Evolutionary conservation across 2,797 vertebrate genomes (phyloP), one percentile per base, ranked within the genome.

Genomic region (Philypnodon macrostomus): DNA sequence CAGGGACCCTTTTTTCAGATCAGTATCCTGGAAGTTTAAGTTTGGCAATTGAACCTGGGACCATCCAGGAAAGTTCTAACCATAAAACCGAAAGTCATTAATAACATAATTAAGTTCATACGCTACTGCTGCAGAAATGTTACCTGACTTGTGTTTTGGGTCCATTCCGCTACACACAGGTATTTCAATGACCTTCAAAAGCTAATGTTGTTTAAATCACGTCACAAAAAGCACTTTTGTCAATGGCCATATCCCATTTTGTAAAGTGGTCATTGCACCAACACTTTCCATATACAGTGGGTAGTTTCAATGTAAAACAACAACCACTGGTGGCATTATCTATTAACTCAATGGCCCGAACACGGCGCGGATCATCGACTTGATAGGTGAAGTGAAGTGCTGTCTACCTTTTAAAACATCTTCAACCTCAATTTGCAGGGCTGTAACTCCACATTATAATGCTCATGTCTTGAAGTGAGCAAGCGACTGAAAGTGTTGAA

Each of bases 321-420:
- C 62, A n/a, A 63, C 27, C 34, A 24, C 40, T 39, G 47, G 40
- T 13, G 50, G 29, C 26, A 1, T 35, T 33, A 53, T 64, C 47
- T 53, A 54, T 60, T 50, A 62, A 63, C 44, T 57, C 64, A 82
- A 47, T 68, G 62, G 53, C 58, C 54, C 23, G 3, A 37, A 33
- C 56, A 36, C 5, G 4, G 15, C 33, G 38, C 73, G 61, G 63
- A 44, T 54, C 63, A 63, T 77, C 67, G 46, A 57, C 23, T 56
- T 68, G 62, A 76, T 41, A 58, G 63, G 48, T 58, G 52, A 80
- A 64, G 66, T 72, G 40, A 17, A 59, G 54, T 41, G 31, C 46
- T 49, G 58, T 57, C 64, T 61, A 32, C 35, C 30, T 79, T 17
- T 34, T 26, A 24, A 64, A 52, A 53, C 48, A n/a, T 58, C 51